Conservation (phyloP, 2,113 vertebrate genomes). For the Scatophagus argus region DNA sequence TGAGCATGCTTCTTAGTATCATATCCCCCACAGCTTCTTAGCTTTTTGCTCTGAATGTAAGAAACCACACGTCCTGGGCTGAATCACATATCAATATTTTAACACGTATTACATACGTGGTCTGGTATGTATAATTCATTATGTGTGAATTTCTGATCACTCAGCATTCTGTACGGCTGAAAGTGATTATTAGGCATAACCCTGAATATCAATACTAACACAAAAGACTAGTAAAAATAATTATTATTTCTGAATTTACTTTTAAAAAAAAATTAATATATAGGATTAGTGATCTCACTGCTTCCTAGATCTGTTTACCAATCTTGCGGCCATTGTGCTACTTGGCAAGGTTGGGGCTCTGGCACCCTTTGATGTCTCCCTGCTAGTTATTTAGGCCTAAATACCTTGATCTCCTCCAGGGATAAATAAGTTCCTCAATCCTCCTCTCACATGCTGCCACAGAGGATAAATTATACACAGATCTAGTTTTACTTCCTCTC, state of each 20-base stretch:
- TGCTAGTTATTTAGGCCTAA: conserved; percentile 65
- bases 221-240: background rate
- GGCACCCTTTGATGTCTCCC: conserved; percentile 63
- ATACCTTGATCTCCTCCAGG: conserved; percentile 64
- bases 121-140: conserved; percentile 40
- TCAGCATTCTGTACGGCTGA: conserved; percentile 11
- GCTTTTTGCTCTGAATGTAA: background rate
- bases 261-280: background rate
- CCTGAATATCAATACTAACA: background rate
- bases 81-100: conserved; percentile 51
- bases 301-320: conserved; percentile 38
- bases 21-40: background rate
- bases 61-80: conserved; percentile 2
- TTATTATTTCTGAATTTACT: background rate
- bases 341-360: conserved; percentile 37
- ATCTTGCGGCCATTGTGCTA: conserved; percentile 12
- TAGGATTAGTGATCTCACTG: conserved; percentile 4
- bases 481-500: conserved; percentile 71
- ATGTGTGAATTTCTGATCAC: conserved; percentile 43
- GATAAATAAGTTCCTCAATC: conserved; percentile 69
- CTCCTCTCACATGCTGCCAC: conserved; percentile 61
- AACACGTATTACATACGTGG: conserved; percentile 27
- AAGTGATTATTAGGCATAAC: conserved; percentile 22
- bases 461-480: conserved; percentile 69
- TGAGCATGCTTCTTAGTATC: conserved; percentile 9